These are phyloP conservation scores for Oceanodroma leucorhoa DNA, from an alignment of 2,797 vertebrate species.

Conservation along the genomic window DNA sequence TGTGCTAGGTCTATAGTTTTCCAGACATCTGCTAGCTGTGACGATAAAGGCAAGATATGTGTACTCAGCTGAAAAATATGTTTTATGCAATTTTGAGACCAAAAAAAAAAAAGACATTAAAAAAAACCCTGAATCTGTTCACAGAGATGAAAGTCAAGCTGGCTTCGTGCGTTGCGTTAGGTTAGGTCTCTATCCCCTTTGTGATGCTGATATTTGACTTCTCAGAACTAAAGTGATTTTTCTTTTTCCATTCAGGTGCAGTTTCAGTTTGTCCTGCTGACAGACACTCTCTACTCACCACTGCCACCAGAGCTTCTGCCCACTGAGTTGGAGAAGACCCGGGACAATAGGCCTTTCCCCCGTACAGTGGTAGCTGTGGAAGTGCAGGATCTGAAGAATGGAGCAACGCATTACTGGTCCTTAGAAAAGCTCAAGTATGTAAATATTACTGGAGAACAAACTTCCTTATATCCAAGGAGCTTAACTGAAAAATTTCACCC, in stretches of 20 bases:
- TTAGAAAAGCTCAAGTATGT: constrained; percentile 95
- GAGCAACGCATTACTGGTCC: constrained; percentile 97
- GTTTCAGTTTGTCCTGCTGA: constrained; percentile 97
- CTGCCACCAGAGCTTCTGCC: constrained; percentile 90
- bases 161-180: accelerated
- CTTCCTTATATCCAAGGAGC: neutral
- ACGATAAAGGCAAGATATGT: neutral
- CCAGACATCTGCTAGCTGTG: neutral
- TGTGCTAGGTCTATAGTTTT: neutral
- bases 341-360: constrained; percentile 84
- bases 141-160: neutral
- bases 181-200: neutral
- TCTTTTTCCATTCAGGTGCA: constrained; percentile 82
- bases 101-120: neutral
- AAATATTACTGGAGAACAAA: neutral
- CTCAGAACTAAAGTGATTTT: neutral
- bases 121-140: neutral
- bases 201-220: neutral
- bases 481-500: neutral
- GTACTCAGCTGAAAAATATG: neutral
- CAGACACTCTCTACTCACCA: constrained; percentile 94
- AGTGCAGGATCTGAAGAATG: constrained; percentile 97
- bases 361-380: constrained; percentile 95
- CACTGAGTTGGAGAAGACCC: constrained; percentile 82
- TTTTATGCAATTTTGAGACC: neutral